These are phyloP conservation scores for Andrena camellia DNA, from an alignment of 2,888 invertebrate species.

Conservation along the genomic window DNA sequence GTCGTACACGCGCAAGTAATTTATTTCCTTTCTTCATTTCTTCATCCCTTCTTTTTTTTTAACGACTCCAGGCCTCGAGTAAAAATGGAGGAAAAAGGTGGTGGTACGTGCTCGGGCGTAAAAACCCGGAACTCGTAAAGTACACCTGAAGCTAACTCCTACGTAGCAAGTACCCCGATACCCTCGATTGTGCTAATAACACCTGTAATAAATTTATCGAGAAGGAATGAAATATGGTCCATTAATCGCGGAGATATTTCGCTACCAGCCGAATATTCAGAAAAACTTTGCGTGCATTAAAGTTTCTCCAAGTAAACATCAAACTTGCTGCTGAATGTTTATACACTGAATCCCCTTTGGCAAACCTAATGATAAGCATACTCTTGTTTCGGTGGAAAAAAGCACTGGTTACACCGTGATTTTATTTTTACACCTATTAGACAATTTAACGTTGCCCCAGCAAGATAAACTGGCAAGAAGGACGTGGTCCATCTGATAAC, in stretches of 20 bases:
- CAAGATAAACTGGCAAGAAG: not conserved
- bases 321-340: not conserved
- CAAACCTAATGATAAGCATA: not conserved
- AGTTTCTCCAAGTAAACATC: not conserved
- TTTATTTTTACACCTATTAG: no score
- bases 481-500: not conserved
- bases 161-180: not conserved
- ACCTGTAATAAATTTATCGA: slow-evolving; percentile 1
- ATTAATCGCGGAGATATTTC: not conserved
- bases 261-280: not conserved
- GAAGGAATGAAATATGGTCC: not conserved
- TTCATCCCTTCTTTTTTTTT: slow-evolving; percentile 1
- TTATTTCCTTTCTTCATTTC: slow-evolving; percentile 41
- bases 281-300: not conserved
- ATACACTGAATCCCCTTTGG: not conserved
- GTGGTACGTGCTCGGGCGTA: slow-evolving; percentile 28
- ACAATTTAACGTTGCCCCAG: no score
- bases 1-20: slow-evolving; percentile 42
- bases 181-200: not conserved
- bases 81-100: slow-evolving; percentile 27
- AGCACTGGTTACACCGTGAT: not conserved
- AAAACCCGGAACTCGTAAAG: slow-evolving; percentile 26
- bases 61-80: slow-evolving; percentile 16
- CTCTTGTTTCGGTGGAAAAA: not conserved
- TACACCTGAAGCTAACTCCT: slow-evolving; percentile 8